Conservation (phyloP, 2,113 vertebrate species). For the Catagonus wagneri region DNA sequence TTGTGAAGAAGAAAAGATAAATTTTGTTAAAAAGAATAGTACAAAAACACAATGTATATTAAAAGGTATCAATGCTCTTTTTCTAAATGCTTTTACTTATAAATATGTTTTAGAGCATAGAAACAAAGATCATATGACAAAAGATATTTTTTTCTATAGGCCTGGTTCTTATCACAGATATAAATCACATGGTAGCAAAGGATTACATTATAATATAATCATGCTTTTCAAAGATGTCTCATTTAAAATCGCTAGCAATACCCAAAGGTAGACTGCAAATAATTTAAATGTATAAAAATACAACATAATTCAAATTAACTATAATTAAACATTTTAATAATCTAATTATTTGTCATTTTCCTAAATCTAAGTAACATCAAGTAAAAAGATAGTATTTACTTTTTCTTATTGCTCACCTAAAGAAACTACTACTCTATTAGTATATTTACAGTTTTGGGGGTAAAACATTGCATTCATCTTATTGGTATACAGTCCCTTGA, state of each 20-base stretch:
- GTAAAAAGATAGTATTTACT: conserved; percentile 8
- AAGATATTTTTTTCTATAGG: conserved; percentile 14
- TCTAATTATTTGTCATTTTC: background rate
- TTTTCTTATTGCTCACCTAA: conserved; percentile 53
- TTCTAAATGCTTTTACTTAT: conserved; percentile 40
- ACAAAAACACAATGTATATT: conserved; percentile 40
- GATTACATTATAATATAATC: conserved; percentile 14
- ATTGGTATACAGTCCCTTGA: background rate
- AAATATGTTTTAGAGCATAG: conserved; percentile 15
- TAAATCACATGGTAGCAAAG: background rate
- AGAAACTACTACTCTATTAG: conserved; percentile 45
- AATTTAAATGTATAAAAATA: conserved; percentile 43
- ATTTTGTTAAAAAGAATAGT: conserved; percentile 24
- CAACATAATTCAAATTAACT: conserved; percentile 15
- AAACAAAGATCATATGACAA: conserved; percentile 15
- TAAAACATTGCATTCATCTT: conserved; percentile 40
- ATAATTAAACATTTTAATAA: conserved; percentile 41
- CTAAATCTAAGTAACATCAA: conserved; percentile 43
- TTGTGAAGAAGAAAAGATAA: background rate
- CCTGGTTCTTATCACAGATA: conserved; percentile 26
- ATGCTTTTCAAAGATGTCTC: conserved; percentile 50
- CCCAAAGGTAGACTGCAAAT: conserved; percentile 39
- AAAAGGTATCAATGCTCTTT: conserved; percentile 17
- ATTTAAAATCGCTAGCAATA: conserved; percentile 63
- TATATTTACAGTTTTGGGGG: conserved; percentile 25